phyloP scores from a whole-genome alignment of 2,888 invertebrate genomes.

The Lasioglossum lativentre region DNA sequence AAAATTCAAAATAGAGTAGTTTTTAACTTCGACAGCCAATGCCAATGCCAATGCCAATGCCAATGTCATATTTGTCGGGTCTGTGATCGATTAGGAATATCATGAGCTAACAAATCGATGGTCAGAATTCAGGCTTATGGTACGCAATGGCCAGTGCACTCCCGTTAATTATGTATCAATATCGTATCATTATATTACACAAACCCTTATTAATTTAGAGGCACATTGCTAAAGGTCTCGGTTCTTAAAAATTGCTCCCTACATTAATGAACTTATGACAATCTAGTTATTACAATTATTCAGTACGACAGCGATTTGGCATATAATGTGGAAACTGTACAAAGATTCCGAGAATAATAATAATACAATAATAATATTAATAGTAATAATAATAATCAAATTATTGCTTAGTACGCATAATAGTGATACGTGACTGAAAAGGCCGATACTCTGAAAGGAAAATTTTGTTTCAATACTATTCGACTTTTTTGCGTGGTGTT shows the following conservation, averaged over 20 bases:
- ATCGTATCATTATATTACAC: slow-evolving; percentile 78
- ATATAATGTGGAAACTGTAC: slow-evolving; percentile 75
- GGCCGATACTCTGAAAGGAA: slow-evolving; percentile 52
- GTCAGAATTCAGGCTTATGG: slow-evolving; percentile 77
- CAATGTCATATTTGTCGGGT: slow-evolving; percentile 72
- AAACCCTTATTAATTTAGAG: slow-evolving; percentile 84
- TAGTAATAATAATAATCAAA: slow-evolving; percentile 53
- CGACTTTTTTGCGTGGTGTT: slow-evolving; percentile 23
- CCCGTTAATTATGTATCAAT: slow-evolving; percentile 74
- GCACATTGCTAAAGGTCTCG: slow-evolving; percentile 84
- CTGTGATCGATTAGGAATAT: slow-evolving; percentile 78
- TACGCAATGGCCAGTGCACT: slow-evolving; percentile 72
- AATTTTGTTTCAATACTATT: slow-evolving; percentile 35
- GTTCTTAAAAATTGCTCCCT: slow-evolving; percentile 80
- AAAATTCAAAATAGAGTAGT: slow-evolving; percentile 78
- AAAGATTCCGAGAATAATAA: slow-evolving; percentile 67
- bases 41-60: slow-evolving; percentile 73
- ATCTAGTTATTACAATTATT: slow-evolving; percentile 72
- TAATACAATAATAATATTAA: slow-evolving; percentile 31
- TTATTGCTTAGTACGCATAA: slow-evolving; percentile 69
- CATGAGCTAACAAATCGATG: slow-evolving; percentile 75
- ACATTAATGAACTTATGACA: slow-evolving; percentile 78
- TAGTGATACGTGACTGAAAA: slow-evolving; percentile 57
- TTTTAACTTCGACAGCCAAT: slow-evolving; percentile 75
- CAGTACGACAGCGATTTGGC: slow-evolving; percentile 73